A percentile compares a stretch with the other conserved stretches of the same genome.
Evolutionary conservation across 2,888 invertebrate genomes (phyloP).

Genomic region (Hemithea aestivaria): DNA sequence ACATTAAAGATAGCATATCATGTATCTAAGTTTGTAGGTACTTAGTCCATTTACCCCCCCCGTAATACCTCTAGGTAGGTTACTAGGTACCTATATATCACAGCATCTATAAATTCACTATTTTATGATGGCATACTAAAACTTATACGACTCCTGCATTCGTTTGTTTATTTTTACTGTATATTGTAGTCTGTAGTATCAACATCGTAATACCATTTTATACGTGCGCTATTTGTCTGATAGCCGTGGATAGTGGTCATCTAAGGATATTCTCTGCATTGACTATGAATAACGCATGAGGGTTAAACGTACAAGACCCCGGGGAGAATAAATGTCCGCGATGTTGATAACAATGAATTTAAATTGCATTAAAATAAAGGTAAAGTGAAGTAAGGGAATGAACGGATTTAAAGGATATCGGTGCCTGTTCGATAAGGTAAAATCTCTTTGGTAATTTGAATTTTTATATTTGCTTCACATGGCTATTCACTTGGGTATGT

Average conservation of each 20-base stretch:
- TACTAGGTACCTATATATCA: too few species aligned
- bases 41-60: too few species aligned
- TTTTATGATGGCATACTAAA: too few species aligned
- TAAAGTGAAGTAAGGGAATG: constrained; percentile 6
- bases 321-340: constrained; percentile 40
- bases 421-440: constrained; percentile 2
- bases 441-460: too few species aligned
- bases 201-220: constrained; percentile 19
- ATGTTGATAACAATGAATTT: constrained; percentile 44
- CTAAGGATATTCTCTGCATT: constrained; percentile 42
- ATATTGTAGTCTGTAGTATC: constrained; percentile 3
- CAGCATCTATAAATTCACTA: too few species aligned
- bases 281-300: constrained; percentile 53
- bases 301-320: constrained; percentile 49
- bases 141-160: too few species aligned
- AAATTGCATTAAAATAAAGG: constrained; percentile 21
- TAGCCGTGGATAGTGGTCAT: constrained; percentile 42
- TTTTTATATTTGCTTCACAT: too few species aligned
- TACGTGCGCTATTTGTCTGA: constrained; percentile 36
- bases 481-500: too few species aligned
- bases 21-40: too few species aligned
- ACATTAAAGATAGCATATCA: too few species aligned
- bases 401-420: constrained; percentile 6
- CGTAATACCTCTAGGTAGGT: too few species aligned
- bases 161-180: background rate